Evolutionary conservation across 2,113 vertebrate genomes (phyloP).

Genomic region (Thinocorus orbignyianus): DNA sequence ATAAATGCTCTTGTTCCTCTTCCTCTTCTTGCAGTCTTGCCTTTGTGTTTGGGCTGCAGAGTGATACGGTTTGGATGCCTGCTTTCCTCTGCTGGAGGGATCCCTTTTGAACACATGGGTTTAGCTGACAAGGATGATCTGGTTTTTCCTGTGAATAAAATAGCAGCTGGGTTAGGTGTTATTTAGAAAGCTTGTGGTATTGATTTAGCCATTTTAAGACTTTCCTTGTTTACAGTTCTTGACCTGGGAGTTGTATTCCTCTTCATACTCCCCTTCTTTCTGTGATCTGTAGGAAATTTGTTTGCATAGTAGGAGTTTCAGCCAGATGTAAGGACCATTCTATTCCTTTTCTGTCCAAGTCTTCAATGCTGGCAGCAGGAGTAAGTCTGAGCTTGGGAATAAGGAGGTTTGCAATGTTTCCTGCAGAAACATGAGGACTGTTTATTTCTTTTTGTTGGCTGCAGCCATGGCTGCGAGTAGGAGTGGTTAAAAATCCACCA

Average conservation of each 20-base stretch:
- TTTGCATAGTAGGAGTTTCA: background rate
- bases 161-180: slow-evolving; percentile 25
- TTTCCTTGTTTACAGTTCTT: slow-evolving; percentile 6
- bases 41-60: background rate
- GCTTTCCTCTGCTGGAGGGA: background rate
- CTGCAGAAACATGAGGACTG: background rate
- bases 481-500: background rate
- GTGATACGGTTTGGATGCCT: background rate
- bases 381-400: background rate
- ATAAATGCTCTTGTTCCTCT: background rate
- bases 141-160: slow-evolving; percentile 40
- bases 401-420: background rate
- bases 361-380: background rate
- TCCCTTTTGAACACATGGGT: background rate
- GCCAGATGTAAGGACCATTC: background rate
- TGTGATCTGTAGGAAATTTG: background rate
- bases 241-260: background rate
- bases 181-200: background rate
- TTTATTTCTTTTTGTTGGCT: background rate
- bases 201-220: slow-evolving; percentile 44
- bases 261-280: background rate
- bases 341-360: background rate
- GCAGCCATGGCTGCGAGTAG: background rate
- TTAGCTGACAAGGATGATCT: slow-evolving; percentile 6
- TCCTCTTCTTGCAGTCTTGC: background rate